Evolutionary conservation across 53 echinoderm and acorn worm genomes (phyloP).

Genomic region (Stichopus horrens): DNA sequence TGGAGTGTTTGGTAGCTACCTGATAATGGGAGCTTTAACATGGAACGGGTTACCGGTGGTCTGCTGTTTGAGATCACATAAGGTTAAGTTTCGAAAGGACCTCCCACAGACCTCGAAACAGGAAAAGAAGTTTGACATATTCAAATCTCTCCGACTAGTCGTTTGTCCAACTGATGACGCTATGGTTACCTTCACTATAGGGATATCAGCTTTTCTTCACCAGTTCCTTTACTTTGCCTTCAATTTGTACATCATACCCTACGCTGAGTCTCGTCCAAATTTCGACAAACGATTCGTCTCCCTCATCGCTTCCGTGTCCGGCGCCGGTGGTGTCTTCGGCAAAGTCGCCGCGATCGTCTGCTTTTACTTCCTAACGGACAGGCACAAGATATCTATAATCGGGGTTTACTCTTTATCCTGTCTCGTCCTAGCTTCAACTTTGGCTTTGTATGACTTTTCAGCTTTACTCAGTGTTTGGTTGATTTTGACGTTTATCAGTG

Average conservation of each 20-base stretch:
- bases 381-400: neutral
- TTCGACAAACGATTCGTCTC: neutral
- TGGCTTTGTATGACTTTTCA: neutral
- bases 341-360: neutral
- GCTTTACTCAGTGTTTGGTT: neutral
- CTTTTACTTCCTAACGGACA: neutral
- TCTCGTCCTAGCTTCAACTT: neutral
- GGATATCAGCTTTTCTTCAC: neutral
- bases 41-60: neutral
- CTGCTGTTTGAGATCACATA: neutral
- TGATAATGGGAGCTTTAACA: constrained; percentile 5
- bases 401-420: neutral
- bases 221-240: constrained; percentile 32
- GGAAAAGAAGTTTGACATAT: neutral
- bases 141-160: neutral
- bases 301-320: constrained; percentile 13
- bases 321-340: constrained; percentile 13
- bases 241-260: constrained; percentile 29
- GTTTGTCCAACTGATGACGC: constrained; percentile 5
- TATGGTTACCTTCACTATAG: neutral
- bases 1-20: constrained; percentile 10
- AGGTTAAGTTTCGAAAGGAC: neutral
- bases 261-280: neutral
- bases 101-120: neutral
- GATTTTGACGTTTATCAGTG: constrained; percentile 1